Evolutionary conservation across 1,140 invertebrate species (phyloP).

Genomic region (Drosophila subobscura): DNA sequence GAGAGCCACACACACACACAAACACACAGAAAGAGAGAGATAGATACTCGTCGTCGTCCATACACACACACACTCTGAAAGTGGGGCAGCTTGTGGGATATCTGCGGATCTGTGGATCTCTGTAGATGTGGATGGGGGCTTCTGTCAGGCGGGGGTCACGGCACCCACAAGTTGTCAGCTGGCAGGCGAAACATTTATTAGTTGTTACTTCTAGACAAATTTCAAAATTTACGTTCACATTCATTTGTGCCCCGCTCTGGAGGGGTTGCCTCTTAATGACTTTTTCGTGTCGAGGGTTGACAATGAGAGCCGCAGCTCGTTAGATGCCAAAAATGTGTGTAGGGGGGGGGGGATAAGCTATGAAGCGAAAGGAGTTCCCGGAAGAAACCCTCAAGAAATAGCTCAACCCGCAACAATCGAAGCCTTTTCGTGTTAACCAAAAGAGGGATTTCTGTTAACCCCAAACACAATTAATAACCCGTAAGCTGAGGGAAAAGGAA

Average conservation of each 20-base stretch:
- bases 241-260: slow-evolving; percentile 15
- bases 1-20: slow-evolving; percentile 8
- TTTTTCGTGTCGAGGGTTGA: slow-evolving; percentile 65
- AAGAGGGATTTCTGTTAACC: too few species aligned
- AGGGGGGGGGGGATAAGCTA: slow-evolving; percentile 15
- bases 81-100: slow-evolving; percentile 31
- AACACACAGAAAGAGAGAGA: not conserved
- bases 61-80: slow-evolving; percentile 15
- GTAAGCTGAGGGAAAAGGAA: too few species aligned
- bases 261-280: slow-evolving; percentile 57
- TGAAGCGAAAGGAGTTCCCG: not conserved
- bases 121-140: not conserved
- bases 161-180: slow-evolving; percentile 49
- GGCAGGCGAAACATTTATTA: slow-evolving; percentile 67
- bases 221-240: slow-evolving; percentile 65
- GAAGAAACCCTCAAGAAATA: not conserved
- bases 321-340: slow-evolving; percentile 49
- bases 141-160: slow-evolving; percentile 6
- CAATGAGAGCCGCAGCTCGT: slow-evolving; percentile 36
- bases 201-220: slow-evolving; percentile 68
- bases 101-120: slow-evolving; percentile 12
- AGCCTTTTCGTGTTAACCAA: too few species aligned
- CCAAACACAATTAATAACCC: too few species aligned
- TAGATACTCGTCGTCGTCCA: not conserved
- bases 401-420: not conserved